These are phyloP conservation scores for Eonycteris spelaea DNA, from an alignment of 2,113 vertebrate species.

Conservation along the genomic window DNA sequence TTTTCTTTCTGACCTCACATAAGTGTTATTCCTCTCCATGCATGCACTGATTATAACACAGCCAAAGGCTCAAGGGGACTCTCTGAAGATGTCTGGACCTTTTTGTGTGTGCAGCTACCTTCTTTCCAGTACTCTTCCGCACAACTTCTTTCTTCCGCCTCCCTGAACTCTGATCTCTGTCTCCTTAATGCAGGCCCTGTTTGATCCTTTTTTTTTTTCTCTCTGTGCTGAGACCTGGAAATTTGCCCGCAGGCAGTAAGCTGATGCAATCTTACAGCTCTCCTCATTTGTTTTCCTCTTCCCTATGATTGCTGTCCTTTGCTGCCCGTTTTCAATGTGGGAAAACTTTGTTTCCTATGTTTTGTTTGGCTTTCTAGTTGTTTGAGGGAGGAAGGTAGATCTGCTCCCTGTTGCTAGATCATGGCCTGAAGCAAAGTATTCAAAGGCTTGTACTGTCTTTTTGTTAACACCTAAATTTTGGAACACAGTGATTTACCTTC, in stretches of 20 bases:
- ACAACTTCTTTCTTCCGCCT: background rate
- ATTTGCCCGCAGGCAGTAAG: background rate
- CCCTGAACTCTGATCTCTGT: background rate
- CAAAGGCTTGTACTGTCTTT: background rate
- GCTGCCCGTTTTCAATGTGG: background rate
- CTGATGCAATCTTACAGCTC: background rate
- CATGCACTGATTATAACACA: background rate
- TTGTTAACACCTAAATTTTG: background rate
- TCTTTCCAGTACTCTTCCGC: background rate
- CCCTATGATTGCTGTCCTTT: background rate
- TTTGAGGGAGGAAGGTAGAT: background rate
- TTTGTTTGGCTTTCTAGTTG: background rate
- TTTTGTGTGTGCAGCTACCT: background rate
- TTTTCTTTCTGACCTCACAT: background rate
- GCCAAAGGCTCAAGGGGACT: background rate
- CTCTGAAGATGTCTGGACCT: background rate
- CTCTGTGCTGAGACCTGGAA: constrained; percentile 44
- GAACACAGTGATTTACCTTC: background rate
- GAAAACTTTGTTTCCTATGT: background rate
- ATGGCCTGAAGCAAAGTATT: background rate
- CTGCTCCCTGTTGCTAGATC: background rate
- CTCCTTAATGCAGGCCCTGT: background rate
- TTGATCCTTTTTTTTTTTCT: background rate
- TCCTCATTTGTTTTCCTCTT: background rate
- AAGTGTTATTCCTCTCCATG: background rate